These are phyloP conservation scores for Torymus auratus DNA, from an alignment of 2,888 invertebrate genomes.

Conservation along the genomic window DNA sequence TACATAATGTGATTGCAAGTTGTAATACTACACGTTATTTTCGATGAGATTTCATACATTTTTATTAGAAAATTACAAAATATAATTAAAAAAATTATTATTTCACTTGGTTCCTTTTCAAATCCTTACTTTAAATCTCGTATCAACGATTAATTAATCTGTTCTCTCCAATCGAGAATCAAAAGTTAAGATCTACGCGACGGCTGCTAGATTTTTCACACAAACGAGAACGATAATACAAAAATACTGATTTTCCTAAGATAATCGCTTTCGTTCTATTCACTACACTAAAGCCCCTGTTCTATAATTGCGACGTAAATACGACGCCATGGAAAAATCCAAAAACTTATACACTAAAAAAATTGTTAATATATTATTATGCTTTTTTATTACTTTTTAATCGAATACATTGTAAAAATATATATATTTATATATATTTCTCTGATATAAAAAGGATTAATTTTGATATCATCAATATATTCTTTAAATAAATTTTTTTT, in stretches of 20 bases:
- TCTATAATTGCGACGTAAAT: constrained; percentile 60
- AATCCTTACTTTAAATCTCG: constrained; percentile 28
- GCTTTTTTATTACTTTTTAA: constrained; percentile 24
- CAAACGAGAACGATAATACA: constrained; percentile 66
- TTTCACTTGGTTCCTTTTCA: constrained; percentile 49
- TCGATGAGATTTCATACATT: background rate
- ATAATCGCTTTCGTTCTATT: constrained; percentile 63
- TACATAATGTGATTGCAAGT: background rate
- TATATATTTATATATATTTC: constrained; percentile 42
- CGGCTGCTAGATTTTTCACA: constrained; percentile 53
- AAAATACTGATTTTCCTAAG: constrained; percentile 73
- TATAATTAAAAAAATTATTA: constrained; percentile 27
- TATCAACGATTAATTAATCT: constrained; percentile 41
- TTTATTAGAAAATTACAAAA: constrained; percentile 11
- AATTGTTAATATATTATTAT: constrained; percentile 51
- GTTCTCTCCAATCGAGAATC: constrained; percentile 53
- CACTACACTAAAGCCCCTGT: constrained; percentile 59
- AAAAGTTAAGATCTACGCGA: constrained; percentile 54
- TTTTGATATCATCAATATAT: constrained; percentile 39
- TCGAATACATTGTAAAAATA: constrained; percentile 51
- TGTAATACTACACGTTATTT: background rate
- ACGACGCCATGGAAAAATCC: constrained; percentile 60
- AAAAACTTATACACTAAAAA: constrained; percentile 57
- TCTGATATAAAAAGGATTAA: constrained; percentile 44
- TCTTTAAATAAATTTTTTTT: constrained; percentile 46